Evolutionary conservation across 2,797 vertebrate species (phyloP), one percentile per base, ranked within the genome.

Genomic region (Eulemur rubriventer): DNA sequence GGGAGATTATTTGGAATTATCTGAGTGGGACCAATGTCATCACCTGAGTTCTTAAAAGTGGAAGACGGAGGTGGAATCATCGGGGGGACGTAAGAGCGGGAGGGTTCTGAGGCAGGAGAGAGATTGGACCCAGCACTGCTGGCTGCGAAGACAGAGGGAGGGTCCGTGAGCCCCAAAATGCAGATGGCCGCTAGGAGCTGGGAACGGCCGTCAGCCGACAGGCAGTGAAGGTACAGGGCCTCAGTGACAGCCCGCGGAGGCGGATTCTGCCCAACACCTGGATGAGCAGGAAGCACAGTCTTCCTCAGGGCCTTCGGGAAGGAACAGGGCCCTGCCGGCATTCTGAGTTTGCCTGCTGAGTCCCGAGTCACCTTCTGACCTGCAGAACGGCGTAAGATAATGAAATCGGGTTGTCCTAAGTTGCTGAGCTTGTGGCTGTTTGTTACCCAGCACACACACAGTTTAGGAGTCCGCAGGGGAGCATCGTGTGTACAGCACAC

Each of bases 401-500:
- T 4, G 41, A 46, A 50, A 16, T 2, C 1, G 1, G 4, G 7
- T 7, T 48, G 16, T n/a, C 28, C 33, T 38, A 18, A 5, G 5
- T 30, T 12, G 26, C 6, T 52, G 6, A 7, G 2, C 2, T 17
- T 79, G 59, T 75, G 38, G 30, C n/a, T 67, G 1, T 30, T 16
- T 46, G 17, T 46, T 28, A 10, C 43, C 20, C 4, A 46, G 18
- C 9, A 5, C 35, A 9, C 46, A 14, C 8, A 22, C 17, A 6
- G 61, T 38, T 73, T 33, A 1, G n/a, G 0, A 12, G 48, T 6
- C 28, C 9, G 3, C 17, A 55, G 4, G 20, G 16, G 35, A 38
- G 6, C 72, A 38, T 4, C 7, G 0, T 24, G 5, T 1, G 4
- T 12, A 3, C 4, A 7, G 20, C 4, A 5, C 18, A 13, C 6